Evolutionary conservation across 2,113 vertebrate genomes (phyloP), one percentile per base, ranked within the genome.

Genomic region (Rousettus leschenaultii): DNA sequence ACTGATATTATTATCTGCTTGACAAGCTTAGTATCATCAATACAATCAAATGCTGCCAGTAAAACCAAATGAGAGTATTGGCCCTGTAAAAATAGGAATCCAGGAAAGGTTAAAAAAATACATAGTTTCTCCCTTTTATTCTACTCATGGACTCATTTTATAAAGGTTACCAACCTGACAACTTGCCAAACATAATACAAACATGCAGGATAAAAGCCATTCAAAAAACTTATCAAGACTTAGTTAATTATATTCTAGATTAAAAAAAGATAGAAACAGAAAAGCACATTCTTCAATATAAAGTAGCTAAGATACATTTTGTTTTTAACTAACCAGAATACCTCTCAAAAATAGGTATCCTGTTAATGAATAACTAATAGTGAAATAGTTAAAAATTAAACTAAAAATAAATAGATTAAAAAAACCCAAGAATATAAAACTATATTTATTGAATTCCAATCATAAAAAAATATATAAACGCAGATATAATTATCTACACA

Each of bases 1-100:
- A 99, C 99, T 7, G 99, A 99, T 96, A 99, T 97, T 88, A 99
- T 98, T 38, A 99, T 98, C 97, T 99, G 99, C 96, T 99, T 99
- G 95, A 99, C 98, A 92, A 99, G 99, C 97, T 99, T 99, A 5
- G 99, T 99, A 97, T 99, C 99, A 88, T 99, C 99, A 19, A 99
- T 99, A 87, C 99, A 99, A 98, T 99, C 99, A 87, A 99, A 99
- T 0, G 99, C 99, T 12, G 99, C 99, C 96, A 99, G 96, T 71
- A 99, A 98, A 48, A 99, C 99, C 97, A 99, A 98, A 97, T 99
- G 99, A 83, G 99, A 99, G 95, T 99, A 99, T 94, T 99, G 99
- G 82, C 99, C 99, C 99, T 99, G 98, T n/a, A 95, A 95, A 74
- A 88, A 87, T 0, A 0, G 91, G 15, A 96, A 66, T 93, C 6